A percentile compares a stretch with the other conserved stretches of the same genome.
Conservation (phyloP, 2,888 invertebrate species). For the Ormyrus labotus region DNA sequence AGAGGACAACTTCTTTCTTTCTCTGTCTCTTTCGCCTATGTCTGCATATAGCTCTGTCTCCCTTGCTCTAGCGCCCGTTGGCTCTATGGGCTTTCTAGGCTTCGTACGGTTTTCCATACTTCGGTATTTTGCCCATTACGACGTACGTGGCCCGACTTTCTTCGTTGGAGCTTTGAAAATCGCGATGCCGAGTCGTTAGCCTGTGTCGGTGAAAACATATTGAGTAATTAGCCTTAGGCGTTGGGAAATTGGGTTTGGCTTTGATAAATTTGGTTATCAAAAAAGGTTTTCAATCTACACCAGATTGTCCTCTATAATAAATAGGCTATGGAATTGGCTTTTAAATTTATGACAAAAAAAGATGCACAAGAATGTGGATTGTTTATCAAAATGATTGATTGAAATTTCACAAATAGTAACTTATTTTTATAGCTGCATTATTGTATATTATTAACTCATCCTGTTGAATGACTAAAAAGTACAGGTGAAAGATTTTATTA, state of each 20-base stretch:
- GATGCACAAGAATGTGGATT: no score
- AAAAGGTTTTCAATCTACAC: background rate
- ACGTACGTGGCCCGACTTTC: slow-evolving; percentile 12
- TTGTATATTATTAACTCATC: no score
- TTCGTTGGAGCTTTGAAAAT: slow-evolving; percentile 32
- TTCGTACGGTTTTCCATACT: slow-evolving; percentile 47
- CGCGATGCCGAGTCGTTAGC: background rate
- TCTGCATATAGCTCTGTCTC: background rate
- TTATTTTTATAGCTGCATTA: no score
- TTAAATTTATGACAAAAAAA: no score
- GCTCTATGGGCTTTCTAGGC: slow-evolving; percentile 37
- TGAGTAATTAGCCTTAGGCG: no score
- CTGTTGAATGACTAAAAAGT: no score
- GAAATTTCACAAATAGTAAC: no score
- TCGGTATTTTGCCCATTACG: slow-evolving; percentile 42
- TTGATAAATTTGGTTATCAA: background rate
- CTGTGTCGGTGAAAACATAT: no score
- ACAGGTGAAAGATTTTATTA: no score
- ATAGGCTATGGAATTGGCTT: slow-evolving; percentile 3
- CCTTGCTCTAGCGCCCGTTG: slow-evolving; percentile 14
- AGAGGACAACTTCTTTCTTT: slow-evolving; percentile 34
- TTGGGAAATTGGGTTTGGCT: no score
- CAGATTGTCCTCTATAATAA: slow-evolving; percentile 17
- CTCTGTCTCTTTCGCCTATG: background rate
- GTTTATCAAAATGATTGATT: no score